phyloP scores from a whole-genome alignment of 2,113 vertebrate genomes.

The Phodopus roborovskii region DNA sequence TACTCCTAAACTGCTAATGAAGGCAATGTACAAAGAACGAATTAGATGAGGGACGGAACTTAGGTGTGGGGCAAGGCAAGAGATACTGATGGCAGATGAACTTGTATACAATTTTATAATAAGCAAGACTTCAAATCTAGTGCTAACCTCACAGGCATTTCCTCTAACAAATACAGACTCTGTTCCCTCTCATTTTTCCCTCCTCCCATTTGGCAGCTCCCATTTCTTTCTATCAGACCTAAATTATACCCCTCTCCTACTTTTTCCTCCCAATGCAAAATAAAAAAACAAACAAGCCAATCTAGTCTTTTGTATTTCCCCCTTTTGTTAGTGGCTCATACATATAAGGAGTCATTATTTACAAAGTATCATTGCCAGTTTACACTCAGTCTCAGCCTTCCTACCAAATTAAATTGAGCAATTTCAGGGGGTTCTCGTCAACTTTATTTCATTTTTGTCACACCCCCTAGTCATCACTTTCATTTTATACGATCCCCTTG shows the following conservation, averaged over 20 bases:
- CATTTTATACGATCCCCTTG: constrained; percentile 73
- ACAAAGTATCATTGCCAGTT: constrained; percentile 50
- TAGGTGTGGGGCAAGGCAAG: not conserved
- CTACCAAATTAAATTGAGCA: constrained; percentile 55
- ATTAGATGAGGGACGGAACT: not conserved
- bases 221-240: not conserved
- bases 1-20: constrained; percentile 7
- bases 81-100: not conserved
- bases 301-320: constrained; percentile 22
- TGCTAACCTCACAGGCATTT: constrained; percentile 21
- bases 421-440: constrained; percentile 43
- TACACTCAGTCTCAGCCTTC: constrained; percentile 46
- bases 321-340: constrained; percentile 33
- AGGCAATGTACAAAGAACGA: constrained; percentile 4
- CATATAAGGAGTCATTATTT: not conserved
- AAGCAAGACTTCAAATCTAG: constrained; percentile 34
- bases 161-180: not conserved
- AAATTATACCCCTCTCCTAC: constrained; percentile 7
- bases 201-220: constrained; percentile 33
- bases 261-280: not conserved
- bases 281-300: constrained; percentile 13
- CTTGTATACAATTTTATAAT: not conserved
- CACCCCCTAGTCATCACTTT: constrained; percentile 59
- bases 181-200: constrained; percentile 26
- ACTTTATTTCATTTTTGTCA: constrained; percentile 69